A percentile compares a stretch with the other conserved stretches of the same genome.
These are phyloP conservation scores for Meta bourneti DNA, from an alignment of 2,888 invertebrate genomes.

Conservation along the genomic window DNA sequence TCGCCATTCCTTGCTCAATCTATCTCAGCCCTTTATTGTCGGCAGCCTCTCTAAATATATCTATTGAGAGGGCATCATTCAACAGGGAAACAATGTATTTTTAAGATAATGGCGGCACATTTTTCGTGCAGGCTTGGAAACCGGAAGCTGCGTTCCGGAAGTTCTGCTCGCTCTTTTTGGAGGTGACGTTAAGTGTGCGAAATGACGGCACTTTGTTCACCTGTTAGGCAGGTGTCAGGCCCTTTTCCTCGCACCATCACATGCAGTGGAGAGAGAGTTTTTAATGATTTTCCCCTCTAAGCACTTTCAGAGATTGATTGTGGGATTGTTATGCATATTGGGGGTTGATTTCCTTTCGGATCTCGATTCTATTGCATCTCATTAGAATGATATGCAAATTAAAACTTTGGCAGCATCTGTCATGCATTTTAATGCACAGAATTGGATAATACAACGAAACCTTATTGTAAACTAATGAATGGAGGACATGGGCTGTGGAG, in stretches of 20 bases:
- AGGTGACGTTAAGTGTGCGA: conserved; percentile 27
- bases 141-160: conserved; percentile 56
- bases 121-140: conserved; percentile 11
- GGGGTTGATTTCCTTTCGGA: not conserved
- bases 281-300: not conserved
- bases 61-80: not conserved
- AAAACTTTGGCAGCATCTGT: too few species aligned
- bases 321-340: not conserved
- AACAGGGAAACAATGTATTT: conserved; percentile 55
- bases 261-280: not conserved
- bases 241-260: not conserved
- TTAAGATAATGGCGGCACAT: conserved; percentile 20
- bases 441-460: too few species aligned
- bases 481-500: too few species aligned
- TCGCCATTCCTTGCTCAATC: not conserved
- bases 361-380: too few species aligned
- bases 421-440: too few species aligned
- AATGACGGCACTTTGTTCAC: conserved; percentile 40
- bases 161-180: conserved; percentile 19
- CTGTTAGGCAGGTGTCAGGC: conserved; percentile 6
- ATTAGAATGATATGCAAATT: too few species aligned
- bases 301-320: not conserved
- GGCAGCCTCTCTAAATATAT: not conserved
- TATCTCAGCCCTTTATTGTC: not conserved
- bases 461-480: too few species aligned